Evolutionary conservation across 2,113 vertebrate genomes (phyloP), one percentile per base, ranked within the genome.

Genomic region (Gnathonemus longibarbis): DNA sequence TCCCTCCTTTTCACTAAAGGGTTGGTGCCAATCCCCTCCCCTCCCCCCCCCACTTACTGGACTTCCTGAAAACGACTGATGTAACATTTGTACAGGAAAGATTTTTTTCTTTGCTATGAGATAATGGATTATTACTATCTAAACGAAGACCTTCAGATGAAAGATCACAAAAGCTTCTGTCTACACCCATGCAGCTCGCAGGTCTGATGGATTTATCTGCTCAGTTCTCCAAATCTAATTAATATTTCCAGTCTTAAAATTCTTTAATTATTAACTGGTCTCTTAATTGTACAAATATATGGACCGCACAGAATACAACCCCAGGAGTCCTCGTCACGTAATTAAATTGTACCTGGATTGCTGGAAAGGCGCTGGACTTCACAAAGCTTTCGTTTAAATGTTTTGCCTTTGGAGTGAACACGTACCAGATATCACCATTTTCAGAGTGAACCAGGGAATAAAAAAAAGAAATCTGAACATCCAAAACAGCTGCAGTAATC

Each of bases 231-330:
- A 42, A 24, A 46, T 83, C 70, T 50, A 50, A 83, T 89, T 89
- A 89, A 50, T 53, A 89, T 42, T 89, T 89, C 39, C 74, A 53
- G 62, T 80, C 74, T 31, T 56, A 49, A 87, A 53, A 88, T 70
- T 45, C 2, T n/a, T 88, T 15, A 74, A 88, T 70, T 74, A 88
- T 50, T 88, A 88, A 70, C 39, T 31, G 11, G n/a, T 89, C 88
- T 74, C 31, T 89, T 89, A 89, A 89, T 39, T 89, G 56, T 88
- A 66, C 56, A 45, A 42, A 48, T 50, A 89, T 27, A 89, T 27
- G 27, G 42, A 35, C 85, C n/a, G 13, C 27, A 52, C 49, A 56
- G 50, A 87, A 53, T 49, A 35, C 27, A 27, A 87, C 50, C 85
- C 85, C 85, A 31, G 49, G 85, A 87, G 27, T 48, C 24, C 5